Evolutionary conservation across 1,140 invertebrate genomes (phyloP).

Genomic region (Apis dorsata): DNA sequence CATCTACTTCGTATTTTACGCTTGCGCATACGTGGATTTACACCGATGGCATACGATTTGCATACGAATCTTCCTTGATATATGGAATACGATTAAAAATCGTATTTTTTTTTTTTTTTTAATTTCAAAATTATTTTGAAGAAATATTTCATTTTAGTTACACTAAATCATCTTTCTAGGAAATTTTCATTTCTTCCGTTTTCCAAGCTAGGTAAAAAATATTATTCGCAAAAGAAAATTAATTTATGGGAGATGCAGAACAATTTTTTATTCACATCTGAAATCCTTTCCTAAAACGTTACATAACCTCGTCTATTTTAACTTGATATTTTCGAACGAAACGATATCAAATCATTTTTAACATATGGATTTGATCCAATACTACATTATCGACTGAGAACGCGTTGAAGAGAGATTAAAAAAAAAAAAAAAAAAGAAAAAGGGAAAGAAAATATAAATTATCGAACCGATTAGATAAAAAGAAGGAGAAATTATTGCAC

Average conservation of each 20-base stretch:
- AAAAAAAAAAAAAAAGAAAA: accelerated
- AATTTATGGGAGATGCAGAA: too few relatives aligned
- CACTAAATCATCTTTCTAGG: too few relatives aligned
- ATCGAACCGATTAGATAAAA: neutral
- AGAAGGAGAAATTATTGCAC: neutral
- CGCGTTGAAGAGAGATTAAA: neutral
- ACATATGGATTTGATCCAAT: too few relatives aligned
- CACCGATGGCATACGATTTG: neutral
- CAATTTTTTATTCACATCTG: too few relatives aligned
- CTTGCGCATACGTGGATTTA: neutral
- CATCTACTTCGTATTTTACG: constrained; percentile 19
- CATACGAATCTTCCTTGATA: neutral
- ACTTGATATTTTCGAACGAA: too few relatives aligned
- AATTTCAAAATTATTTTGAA: neutral
- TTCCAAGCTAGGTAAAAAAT: too few relatives aligned
- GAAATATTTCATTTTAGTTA: too few relatives aligned
- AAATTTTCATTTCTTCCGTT: too few relatives aligned
- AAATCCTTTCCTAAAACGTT: too few relatives aligned
- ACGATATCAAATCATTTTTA: too few relatives aligned
- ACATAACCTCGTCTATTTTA: too few relatives aligned
- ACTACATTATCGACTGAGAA: neutral
- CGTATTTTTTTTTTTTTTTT: neutral
- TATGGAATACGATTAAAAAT: neutral
- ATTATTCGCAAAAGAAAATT: too few relatives aligned
- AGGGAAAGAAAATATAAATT: neutral